Base-by-base conservation (phyloP, 2,888 invertebrate species). In the Cephus nigrinus region DNA sequence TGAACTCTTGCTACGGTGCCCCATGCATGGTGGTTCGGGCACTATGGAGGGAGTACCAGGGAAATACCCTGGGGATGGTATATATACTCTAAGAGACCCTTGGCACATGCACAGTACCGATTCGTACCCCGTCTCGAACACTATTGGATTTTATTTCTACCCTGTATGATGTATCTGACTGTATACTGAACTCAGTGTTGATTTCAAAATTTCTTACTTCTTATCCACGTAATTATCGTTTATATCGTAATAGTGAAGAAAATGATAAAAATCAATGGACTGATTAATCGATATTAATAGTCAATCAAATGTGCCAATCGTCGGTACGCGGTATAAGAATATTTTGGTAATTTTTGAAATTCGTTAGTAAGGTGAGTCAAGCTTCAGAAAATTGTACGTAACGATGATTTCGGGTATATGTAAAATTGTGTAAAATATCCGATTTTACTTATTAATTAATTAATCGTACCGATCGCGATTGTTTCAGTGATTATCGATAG, bases 81-180 rank as follows among this genome's bases (percentile, higher is more conserved):
- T 91, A 90, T 90, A 91, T 89, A 86, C 84, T 83, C 85, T 84
- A 80, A 81, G 84, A 87, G 86, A 84, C 88, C 86, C 86, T 86
- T 85, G 82, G 84, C 84, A 85, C 84, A 86, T 88, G 86, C 88
- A 86, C 90, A 91, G 91, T 91, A 84, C 86, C 84, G 87, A 87
- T 84, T 86, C 84, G 88, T 89, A 88, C 87, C 88, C 88, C 85
- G 87, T 76, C 74, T 76, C 79, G 81, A 81, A 80, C 83, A 80
- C 82, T 81, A 80, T 80, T 81, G 77, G 71, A 33, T 30, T 33
- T 71, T 71, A 71, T 71, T 31, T 71, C 31, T 71, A 32, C 23
- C 12, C 71, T 23, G 4, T 71, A 71, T 12, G 12, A 31, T 71
- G 32, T 71, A 30, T 23, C 55, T 55, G 55, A 55, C 23, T 55